A percentile compares a stretch with the other conserved stretches of the same genome.
Evolutionary conservation across 2,888 invertebrate species (phyloP).

Genomic region (Dynastes maya): DNA sequence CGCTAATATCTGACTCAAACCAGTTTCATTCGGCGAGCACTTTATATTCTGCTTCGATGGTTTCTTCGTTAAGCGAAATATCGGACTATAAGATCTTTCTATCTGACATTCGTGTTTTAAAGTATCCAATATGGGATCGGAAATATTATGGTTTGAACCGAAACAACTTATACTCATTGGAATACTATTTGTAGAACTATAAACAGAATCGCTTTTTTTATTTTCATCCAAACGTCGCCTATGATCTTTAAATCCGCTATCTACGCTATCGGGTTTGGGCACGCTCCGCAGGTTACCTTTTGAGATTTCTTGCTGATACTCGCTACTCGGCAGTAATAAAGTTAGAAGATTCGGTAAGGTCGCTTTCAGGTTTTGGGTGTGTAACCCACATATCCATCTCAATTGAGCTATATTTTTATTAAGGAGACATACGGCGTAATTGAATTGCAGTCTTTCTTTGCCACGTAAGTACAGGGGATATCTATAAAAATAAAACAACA

Average conservation of each 20-base stretch:
- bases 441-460: conserved; percentile 85
- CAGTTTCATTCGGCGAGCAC: conserved; percentile 57
- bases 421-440: conserved; percentile 91
- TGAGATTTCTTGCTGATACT: conserved; percentile 36
- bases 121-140: conserved; percentile 64
- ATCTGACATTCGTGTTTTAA: conserved; percentile 57
- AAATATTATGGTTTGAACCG: conserved; percentile 60
- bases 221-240: conserved; percentile 33
- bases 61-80: conserved; percentile 46
- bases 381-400: conserved; percentile 82
- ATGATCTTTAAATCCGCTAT: conserved; percentile 22
- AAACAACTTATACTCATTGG: conserved; percentile 52
- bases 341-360: conserved; percentile 82
- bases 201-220: conserved; percentile 35
- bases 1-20: conserved; percentile 66
- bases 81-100: conserved; percentile 57
- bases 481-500: conserved; percentile 70
- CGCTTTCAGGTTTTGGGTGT: conserved; percentile 82
- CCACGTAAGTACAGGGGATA: conserved; percentile 88
- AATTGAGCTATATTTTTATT: conserved; percentile 97
- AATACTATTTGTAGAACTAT: conserved; percentile 43
- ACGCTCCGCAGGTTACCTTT: conserved; percentile 11
- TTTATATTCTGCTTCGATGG: conserved; percentile 29
- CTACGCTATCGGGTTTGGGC: conserved; percentile 23
- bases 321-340: conserved; percentile 60